Evolutionary conservation across 2,888 invertebrate species (phyloP).

Genomic region (Liodrosophila aerea): DNA sequence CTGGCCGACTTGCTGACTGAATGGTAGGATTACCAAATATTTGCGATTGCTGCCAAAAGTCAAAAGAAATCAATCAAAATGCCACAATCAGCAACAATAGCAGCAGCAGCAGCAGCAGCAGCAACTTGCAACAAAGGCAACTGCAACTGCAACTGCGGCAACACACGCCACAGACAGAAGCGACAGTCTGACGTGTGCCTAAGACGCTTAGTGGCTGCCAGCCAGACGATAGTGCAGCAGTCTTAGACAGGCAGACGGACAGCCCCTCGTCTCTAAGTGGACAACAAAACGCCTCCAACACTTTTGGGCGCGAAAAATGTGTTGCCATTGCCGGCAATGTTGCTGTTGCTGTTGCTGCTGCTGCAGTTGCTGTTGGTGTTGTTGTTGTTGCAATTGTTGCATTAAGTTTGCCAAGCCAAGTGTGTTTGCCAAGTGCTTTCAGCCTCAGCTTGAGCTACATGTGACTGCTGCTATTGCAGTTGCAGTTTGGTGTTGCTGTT

Average conservation of each 20-base stretch:
- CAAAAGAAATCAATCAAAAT: constrained; percentile 76
- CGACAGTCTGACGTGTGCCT: constrained; percentile 75
- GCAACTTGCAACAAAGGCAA: constrained; percentile 55
- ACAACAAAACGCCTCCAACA: constrained; percentile 78
- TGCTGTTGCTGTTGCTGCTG: constrained; percentile 17
- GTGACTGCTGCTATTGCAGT: constrained; percentile 19
- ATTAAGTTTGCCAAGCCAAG: constrained; percentile 52
- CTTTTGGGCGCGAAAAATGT: constrained; percentile 76
- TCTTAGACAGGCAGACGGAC: constrained; percentile 48
- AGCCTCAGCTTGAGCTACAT: constrained; percentile 17
- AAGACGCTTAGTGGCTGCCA: constrained; percentile 72
- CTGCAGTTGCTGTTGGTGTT: constrained; percentile 9
- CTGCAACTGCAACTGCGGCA: constrained; percentile 34
- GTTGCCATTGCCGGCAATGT: constrained; percentile 61
- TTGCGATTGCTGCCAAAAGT: constrained; percentile 74
- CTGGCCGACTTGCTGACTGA: constrained; percentile 30
- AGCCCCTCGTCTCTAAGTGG: constrained; percentile 70
- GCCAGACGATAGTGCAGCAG: constrained; percentile 30
- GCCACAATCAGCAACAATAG: constrained; percentile 67
- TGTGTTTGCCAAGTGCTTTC: constrained; percentile 57
- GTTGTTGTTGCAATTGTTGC: constrained; percentile 19
- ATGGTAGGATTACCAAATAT: constrained; percentile 71
- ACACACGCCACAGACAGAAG: constrained; percentile 66
- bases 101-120: constrained; percentile 29
- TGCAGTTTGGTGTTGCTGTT: constrained; percentile 43